Conservation (phyloP, 2,113 vertebrate genomes). For the Rhombomys opimus region DNA sequence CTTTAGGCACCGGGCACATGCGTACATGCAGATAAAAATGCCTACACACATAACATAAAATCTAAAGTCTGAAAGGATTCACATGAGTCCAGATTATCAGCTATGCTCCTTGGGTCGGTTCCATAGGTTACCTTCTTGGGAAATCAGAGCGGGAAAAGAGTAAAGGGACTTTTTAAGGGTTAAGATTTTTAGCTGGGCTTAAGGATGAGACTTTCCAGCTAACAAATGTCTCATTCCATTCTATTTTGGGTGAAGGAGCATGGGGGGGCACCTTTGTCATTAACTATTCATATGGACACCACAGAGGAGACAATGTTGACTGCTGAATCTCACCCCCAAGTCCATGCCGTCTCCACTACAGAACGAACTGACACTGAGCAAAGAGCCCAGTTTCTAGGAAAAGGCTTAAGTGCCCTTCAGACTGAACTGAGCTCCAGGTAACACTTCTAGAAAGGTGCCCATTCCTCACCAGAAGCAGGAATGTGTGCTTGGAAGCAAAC, state of each 20-base stretch:
- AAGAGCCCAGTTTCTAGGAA: constrained; percentile 53
- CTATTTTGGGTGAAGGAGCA: background rate
- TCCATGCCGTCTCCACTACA: background rate
- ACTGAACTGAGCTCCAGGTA: constrained; percentile 32
- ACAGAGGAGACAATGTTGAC: background rate
- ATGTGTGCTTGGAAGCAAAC: background rate
- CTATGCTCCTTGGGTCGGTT: constrained; percentile 48
- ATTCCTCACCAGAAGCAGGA: constrained; percentile 11
- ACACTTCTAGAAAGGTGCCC: background rate
- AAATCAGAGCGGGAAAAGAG: constrained; percentile 12
- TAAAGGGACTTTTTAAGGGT: constrained; percentile 3
- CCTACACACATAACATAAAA: background rate
- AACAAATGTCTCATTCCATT: constrained; percentile 46
- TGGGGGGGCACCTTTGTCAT: background rate
- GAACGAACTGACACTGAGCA: constrained; percentile 25
- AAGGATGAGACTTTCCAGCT: constrained; percentile 43
- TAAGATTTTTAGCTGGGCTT: constrained; percentile 47
- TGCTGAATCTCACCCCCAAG: background rate
- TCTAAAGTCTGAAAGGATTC: background rate
- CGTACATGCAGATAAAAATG: background rate
- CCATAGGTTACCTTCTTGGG: constrained; percentile 48
- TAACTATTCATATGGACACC: background rate
- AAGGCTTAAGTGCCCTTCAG: background rate
- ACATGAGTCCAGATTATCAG: background rate
- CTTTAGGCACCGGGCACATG: background rate